Evolutionary conservation across 1,140 invertebrate species (phyloP).

Genomic region (Vanessa tameamea): DNA sequence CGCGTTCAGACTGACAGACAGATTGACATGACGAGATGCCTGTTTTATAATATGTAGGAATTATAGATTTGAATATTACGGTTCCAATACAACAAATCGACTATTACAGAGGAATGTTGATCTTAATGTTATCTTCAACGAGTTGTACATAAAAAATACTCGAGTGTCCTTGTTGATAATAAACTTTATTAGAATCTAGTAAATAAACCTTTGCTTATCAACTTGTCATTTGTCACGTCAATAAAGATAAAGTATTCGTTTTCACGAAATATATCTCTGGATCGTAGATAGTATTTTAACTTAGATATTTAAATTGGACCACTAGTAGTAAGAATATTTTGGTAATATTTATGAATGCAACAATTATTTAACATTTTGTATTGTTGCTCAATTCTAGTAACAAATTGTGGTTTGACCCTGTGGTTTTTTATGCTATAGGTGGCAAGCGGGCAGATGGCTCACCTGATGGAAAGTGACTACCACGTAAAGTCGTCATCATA

Average conservation of each 20-base stretch:
- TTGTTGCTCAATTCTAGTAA: no score
- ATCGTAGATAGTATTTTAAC: neutral
- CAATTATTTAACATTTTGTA: no score
- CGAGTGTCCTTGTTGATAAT: conserved; percentile 8
- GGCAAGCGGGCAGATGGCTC: no score
- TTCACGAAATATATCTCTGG: conserved; percentile 8
- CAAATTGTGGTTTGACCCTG: no score
- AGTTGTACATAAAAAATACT: conserved; percentile 6
- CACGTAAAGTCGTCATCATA: no score
- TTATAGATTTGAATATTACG: no score
- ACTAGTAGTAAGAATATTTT: neutral
- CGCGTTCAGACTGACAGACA: no score
- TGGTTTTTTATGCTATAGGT: no score
- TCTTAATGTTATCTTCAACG: neutral
- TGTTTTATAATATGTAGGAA: no score
- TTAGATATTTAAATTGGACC: neutral
- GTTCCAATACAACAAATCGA: neutral
- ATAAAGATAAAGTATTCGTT: conserved; percentile 21
- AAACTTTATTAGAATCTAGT: conserved; percentile 16
- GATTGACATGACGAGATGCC: no score
- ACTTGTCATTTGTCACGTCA: conserved; percentile 10
- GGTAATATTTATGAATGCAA: no score
- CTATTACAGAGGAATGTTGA: neutral
- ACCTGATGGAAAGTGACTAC: no score
- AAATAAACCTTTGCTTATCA: conserved; percentile 11